Conservation (phyloP, 1,140 invertebrate genomes). For the Brachionus rotundiformis region DNA sequence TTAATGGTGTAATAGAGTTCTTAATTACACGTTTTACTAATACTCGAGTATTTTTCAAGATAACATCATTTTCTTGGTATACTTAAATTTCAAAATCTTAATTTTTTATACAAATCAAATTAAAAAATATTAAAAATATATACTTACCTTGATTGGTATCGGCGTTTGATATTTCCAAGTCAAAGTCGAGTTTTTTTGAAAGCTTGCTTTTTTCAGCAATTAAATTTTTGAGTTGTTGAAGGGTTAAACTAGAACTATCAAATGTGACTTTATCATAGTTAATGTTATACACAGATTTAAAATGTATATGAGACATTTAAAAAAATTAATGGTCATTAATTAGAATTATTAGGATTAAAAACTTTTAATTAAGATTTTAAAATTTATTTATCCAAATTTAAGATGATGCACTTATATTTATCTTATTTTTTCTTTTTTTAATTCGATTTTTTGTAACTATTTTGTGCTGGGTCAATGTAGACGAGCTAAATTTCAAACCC, state of each 20-base stretch:
- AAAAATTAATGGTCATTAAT: background rate
- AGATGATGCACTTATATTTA: conserved; percentile 8
- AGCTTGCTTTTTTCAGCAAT: conserved; percentile 45
- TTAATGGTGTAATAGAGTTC: background rate
- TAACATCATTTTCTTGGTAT: conserved; percentile 15
- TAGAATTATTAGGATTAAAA: background rate
- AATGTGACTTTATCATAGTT: conserved; percentile 52
- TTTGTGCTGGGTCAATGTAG: conserved; percentile 30
- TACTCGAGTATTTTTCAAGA: conserved; percentile 40
- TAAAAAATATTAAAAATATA: background rate
- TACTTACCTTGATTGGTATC: conserved; percentile 36
- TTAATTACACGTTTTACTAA: conserved; percentile 38
- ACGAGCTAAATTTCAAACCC: conserved; percentile 23
- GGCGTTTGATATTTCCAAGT: conserved; percentile 45
- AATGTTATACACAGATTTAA: conserved; percentile 39
- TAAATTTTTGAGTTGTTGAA: conserved; percentile 17
- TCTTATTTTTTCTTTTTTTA: background rate
- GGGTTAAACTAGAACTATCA: conserved; percentile 28
- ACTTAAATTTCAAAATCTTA: background rate
- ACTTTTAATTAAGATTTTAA: background rate
- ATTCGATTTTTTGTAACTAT: background rate
- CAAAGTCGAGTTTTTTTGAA: conserved; percentile 44
- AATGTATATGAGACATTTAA: conserved; percentile 50
- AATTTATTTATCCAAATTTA: background rate
- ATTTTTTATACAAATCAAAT: background rate